Evolutionary conservation across 30 jellyfish, hydroid and myxozoan genomes (phyloP).

Genomic region (Haliclystus octoradiatus): DNA sequence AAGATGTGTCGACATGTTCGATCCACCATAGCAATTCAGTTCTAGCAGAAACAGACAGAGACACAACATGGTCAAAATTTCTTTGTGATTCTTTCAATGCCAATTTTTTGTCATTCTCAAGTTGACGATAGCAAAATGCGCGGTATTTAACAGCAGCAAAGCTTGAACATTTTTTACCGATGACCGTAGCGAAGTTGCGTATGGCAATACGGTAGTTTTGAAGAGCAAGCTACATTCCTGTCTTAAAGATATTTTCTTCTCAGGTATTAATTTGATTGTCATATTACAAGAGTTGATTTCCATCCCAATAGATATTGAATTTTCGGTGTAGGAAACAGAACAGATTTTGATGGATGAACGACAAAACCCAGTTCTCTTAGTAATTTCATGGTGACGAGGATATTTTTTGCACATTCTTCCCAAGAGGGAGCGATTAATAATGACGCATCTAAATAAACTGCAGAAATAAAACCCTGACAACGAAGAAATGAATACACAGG

Average conservation of each 20-base stretch:
- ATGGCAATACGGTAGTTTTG: not conserved
- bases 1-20: not conserved
- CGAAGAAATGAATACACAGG: not conserved
- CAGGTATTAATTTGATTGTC: conserved; percentile 7
- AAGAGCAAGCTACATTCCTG: not conserved
- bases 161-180: conserved; percentile 16
- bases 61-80: conserved; percentile 10
- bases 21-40: conserved; percentile 28
- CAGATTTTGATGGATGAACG: conserved; percentile 22
- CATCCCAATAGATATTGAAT: conserved; percentile 19
- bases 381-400: conserved; percentile 8
- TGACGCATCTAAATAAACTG: not conserved
- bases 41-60: conserved; percentile 3
- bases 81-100: conserved; percentile 20
- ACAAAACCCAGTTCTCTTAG: conserved; percentile 22
- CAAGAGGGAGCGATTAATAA: not conserved
- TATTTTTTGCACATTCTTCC: not conserved
- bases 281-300: conserved; percentile 12
- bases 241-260: conserved; percentile 4
- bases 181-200: conserved; percentile 17
- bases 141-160: conserved; percentile 36
- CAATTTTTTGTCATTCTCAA: conserved; percentile 13
- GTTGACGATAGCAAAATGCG: conserved; percentile 13
- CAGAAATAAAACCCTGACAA: not conserved
- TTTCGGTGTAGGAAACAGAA: conserved; percentile 25